These are phyloP conservation scores for Pterobdella sp. DNA, from an alignment of 2,888 invertebrate species.

Conservation along the genomic window DNA sequence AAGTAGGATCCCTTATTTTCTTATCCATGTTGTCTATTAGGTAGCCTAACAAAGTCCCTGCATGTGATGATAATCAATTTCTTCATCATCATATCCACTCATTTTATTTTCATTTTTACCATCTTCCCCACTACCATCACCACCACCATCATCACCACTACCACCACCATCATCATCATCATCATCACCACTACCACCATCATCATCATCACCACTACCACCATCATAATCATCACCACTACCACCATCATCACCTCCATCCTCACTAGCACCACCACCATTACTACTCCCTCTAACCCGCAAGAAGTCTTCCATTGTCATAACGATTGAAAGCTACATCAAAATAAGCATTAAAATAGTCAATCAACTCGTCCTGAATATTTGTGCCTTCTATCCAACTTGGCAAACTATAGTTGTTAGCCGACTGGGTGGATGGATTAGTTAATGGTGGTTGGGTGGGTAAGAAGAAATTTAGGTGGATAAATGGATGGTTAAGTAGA, in stretches of 20 bases:
- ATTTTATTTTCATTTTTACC: too few species aligned
- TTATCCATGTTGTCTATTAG: neutral
- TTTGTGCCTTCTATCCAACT: neutral
- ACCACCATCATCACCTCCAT: too few species aligned
- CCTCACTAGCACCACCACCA: too few species aligned
- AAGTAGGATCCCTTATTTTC: neutral
- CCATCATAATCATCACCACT: too few species aligned
- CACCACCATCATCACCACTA: too few species aligned
- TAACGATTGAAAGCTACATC: neutral
- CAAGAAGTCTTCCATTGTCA: neutral
- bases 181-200: too few species aligned
- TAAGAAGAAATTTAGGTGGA: neutral
- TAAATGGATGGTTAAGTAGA: neutral
- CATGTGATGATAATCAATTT: too few species aligned
- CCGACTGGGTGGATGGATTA: neutral
- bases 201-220: too few species aligned
- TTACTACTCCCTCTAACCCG: neutral
- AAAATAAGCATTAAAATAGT: neutral
- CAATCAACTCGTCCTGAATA: neutral
- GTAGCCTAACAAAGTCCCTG: neutral
- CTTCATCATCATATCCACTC: too few species aligned
- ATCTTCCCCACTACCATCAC: too few species aligned
- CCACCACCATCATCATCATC: too few species aligned
- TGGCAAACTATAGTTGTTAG: conserved; percentile 12
- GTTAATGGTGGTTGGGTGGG: neutral